phyloP scores from a whole-genome alignment of 2,888 invertebrate genomes.

The Aphidius colemani region DNA sequence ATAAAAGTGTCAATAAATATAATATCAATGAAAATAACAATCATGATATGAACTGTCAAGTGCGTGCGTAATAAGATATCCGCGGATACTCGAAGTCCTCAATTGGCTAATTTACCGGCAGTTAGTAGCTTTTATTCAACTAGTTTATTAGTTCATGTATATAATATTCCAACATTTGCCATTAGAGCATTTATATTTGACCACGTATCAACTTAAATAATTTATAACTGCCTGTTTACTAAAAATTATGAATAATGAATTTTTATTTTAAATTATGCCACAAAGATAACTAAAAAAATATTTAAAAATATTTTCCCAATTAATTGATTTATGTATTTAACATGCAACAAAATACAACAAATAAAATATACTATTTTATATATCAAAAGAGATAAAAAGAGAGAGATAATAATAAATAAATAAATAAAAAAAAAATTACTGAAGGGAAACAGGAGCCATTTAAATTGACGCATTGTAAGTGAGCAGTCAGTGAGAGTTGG shows the following conservation, averaged over 20 bases:
- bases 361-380: too few species aligned
- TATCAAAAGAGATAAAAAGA: background rate
- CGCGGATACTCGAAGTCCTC: constrained; percentile 62
- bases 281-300: too few species aligned
- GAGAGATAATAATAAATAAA: constrained; percentile 7
- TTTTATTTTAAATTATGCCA: constrained; percentile 44
- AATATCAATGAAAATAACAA: background rate
- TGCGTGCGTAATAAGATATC: constrained; percentile 60
- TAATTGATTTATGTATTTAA: too few species aligned
- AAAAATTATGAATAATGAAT: constrained; percentile 61
- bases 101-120: constrained; percentile 61
- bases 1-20: background rate
- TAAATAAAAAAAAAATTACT: background rate
- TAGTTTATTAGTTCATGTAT: constrained; percentile 46
- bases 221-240: constrained; percentile 61
- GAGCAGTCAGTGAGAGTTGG: constrained; percentile 60
- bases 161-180: constrained; percentile 51
- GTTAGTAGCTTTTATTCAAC: constrained; percentile 56
- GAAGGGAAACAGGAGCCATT: constrained; percentile 29
- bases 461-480: constrained; percentile 49
- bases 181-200: constrained; percentile 7
- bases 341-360: constrained; percentile 32
- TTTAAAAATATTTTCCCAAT: too few species aligned
- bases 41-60: constrained; percentile 39
- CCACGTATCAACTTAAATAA: constrained; percentile 59